These are phyloP conservation scores for Hirtodrosophila trivittata DNA, from an alignment of 2,888 invertebrate species.

Conservation along the genomic window DNA sequence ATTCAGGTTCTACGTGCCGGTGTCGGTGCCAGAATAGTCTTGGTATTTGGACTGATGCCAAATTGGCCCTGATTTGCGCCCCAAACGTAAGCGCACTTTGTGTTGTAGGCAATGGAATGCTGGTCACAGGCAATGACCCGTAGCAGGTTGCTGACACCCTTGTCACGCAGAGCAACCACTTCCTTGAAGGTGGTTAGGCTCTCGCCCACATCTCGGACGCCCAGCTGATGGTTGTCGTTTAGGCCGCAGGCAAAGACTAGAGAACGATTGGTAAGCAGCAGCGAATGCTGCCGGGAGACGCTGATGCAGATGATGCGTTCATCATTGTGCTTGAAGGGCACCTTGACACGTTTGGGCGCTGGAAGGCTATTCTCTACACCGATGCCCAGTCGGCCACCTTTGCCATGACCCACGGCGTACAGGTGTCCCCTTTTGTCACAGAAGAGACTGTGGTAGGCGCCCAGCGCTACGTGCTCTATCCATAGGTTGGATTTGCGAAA, in stretches of 20 bases:
- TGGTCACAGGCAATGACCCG: slow-evolving; percentile 88
- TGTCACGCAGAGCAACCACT: slow-evolving; percentile 79
- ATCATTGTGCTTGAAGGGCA: slow-evolving; percentile 72
- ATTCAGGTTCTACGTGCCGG: slow-evolving; percentile 56
- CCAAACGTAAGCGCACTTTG: slow-evolving; percentile 89
- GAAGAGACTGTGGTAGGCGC: slow-evolving; percentile 82
- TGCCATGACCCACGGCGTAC: slow-evolving; percentile 92
- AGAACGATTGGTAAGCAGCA: slow-evolving; percentile 80
- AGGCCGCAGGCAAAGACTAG: slow-evolving; percentile 86
- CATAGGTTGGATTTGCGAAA: slow-evolving; percentile 87
- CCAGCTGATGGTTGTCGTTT: slow-evolving; percentile 88
- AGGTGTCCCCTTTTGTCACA: slow-evolving; percentile 83
- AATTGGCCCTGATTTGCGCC: slow-evolving; percentile 93
- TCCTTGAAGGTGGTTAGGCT: slow-evolving; percentile 81
- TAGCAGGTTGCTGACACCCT: slow-evolving; percentile 83
- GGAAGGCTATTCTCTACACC: slow-evolving; percentile 86
- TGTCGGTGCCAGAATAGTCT: slow-evolving; percentile 69
- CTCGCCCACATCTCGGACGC: slow-evolving; percentile 85
- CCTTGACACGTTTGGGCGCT: slow-evolving; percentile 78
- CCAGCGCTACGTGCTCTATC: slow-evolving; percentile 86
- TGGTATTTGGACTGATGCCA: slow-evolving; percentile 84
- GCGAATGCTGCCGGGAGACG: slow-evolving; percentile 81
- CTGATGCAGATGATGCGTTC: slow-evolving; percentile 81
- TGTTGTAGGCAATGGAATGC: slow-evolving; percentile 89
- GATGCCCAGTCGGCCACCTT: slow-evolving; percentile 88